Percentiles rank a stretch among this genome's conserved stretches.
phyloP scores from a whole-genome alignment of 1,140 invertebrate species.

The Drepana arcuata region DNA sequence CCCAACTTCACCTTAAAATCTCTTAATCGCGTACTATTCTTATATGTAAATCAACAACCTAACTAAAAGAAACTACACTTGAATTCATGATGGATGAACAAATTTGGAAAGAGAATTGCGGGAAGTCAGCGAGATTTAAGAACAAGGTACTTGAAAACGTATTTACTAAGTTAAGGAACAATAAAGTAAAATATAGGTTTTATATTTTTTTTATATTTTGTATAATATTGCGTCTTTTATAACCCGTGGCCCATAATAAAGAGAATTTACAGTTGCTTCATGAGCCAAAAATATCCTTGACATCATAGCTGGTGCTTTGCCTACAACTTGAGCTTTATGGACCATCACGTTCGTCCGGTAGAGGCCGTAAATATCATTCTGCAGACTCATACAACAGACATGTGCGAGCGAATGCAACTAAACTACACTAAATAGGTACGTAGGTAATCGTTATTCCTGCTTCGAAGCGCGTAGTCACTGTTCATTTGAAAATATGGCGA shows the following conservation, averaged over 20 bases:
- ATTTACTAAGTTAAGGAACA: too few species aligned
- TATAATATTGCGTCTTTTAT: slow-evolving; percentile 17
- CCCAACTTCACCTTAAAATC: too few species aligned
- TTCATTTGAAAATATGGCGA: slow-evolving; percentile 4
- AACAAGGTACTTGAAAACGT: too few species aligned
- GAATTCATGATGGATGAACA: too few species aligned
- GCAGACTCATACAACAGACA: slow-evolving; percentile 23
- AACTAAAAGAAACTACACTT: too few species aligned
- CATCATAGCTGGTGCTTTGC: slow-evolving; percentile 40
- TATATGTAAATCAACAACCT: too few species aligned
- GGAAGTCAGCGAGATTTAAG: too few species aligned
- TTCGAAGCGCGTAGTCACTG: too few species aligned
- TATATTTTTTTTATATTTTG: not conserved
- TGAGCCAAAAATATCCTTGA: slow-evolving; percentile 59
- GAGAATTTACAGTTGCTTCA: slow-evolving; percentile 17
- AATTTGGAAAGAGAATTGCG: too few species aligned
- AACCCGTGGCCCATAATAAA: slow-evolving; percentile 30
- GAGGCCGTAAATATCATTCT: slow-evolving; percentile 53
- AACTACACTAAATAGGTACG: slow-evolving; percentile 1
- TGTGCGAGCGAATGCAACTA: slow-evolving; percentile 37
- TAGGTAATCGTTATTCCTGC: not conserved
- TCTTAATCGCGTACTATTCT: too few species aligned
- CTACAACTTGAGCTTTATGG: slow-evolving; percentile 52
- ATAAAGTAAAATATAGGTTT: too few species aligned
- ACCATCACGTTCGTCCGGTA: slow-evolving; percentile 48